Percentiles rank a stretch among this genome's conserved stretches.
Conservation (phyloP, 2,888 invertebrate genomes). For the Chalcis sispes region DNA sequence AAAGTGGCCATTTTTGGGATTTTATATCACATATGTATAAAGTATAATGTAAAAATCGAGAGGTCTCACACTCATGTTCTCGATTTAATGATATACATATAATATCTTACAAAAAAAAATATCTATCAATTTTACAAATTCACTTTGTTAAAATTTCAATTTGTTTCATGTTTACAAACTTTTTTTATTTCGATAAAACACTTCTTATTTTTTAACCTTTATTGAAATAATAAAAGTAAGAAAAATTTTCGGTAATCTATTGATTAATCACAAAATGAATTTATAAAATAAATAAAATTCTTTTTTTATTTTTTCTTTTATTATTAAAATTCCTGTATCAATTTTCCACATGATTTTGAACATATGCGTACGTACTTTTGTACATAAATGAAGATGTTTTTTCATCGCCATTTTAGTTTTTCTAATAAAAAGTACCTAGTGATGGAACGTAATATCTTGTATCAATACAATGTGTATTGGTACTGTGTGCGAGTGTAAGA, state of each 20-base stretch:
- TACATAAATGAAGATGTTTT: conserved; percentile 25
- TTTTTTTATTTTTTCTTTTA: conserved; percentile 19
- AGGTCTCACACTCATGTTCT: conserved; percentile 28
- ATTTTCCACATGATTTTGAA: conserved; percentile 27
- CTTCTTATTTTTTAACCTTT: not conserved
- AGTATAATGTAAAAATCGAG: conserved; percentile 43
- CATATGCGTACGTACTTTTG: conserved; percentile 40
- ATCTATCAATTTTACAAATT: conserved; percentile 39
- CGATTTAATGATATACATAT: conserved; percentile 14
- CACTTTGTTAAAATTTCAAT: not conserved
- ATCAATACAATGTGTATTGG: conserved; percentile 41
- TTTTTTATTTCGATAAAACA: conserved; percentile 9
- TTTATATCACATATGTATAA: conserved; percentile 40
- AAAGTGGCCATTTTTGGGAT: conserved; percentile 33
- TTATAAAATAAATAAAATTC: conserved; percentile 40
- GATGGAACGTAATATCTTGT: conserved; percentile 38
- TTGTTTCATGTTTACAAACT: conserved; percentile 2
- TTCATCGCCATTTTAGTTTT: conserved; percentile 38
- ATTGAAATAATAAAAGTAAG: conserved; percentile 9
- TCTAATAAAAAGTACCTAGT: conserved; percentile 42
- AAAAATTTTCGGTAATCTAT: not conserved
- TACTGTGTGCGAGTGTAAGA: conserved; percentile 19
- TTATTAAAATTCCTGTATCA: not conserved
- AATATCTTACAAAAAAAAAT: conserved; percentile 17
- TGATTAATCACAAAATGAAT: conserved; percentile 17